Evolutionary conservation across 2,797 vertebrate species (phyloP).

Genomic region (Chaunax sp.): DNA sequence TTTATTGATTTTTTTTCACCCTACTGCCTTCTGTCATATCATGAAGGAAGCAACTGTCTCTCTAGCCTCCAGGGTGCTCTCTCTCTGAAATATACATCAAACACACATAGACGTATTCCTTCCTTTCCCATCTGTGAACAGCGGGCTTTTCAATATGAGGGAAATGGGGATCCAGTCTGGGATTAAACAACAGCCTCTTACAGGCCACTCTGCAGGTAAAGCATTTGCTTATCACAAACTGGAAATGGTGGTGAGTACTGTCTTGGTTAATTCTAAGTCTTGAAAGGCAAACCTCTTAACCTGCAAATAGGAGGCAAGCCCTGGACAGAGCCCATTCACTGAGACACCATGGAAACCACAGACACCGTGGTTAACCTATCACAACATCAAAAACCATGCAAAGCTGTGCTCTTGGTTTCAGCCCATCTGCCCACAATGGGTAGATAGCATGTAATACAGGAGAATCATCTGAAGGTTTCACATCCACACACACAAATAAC

Average conservation of each 20-base stretch:
- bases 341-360: too few species aligned
- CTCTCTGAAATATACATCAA: slow-evolving; percentile 38
- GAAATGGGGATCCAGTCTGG: slow-evolving; percentile 24
- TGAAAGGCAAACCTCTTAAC: too few species aligned
- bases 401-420: too few species aligned
- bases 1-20: slow-evolving; percentile 6
- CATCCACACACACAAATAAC: slow-evolving; percentile 5
- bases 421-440: neutral
- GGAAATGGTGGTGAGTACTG: slow-evolving; percentile 8
- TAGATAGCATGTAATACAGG: slow-evolving; percentile 3
- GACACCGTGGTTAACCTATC: too few species aligned
- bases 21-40: neutral
- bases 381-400: too few species aligned
- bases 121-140: slow-evolving; percentile 30
- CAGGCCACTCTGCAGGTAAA: slow-evolving; percentile 38
- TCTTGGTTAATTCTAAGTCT: too few species aligned
- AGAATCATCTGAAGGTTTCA: slow-evolving; percentile 14
- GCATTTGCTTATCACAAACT: slow-evolving; percentile 45
- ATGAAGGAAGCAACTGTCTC: slow-evolving; percentile 47
- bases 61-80: slow-evolving; percentile 18
- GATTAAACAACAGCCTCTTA: too few species aligned
- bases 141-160: slow-evolving; percentile 11
- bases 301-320: too few species aligned
- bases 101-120: slow-evolving; percentile 20
- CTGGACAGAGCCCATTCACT: too few species aligned